Base-by-base conservation (phyloP, 2,888 invertebrate genomes). In the Yponomeuta sedellus region DNA sequence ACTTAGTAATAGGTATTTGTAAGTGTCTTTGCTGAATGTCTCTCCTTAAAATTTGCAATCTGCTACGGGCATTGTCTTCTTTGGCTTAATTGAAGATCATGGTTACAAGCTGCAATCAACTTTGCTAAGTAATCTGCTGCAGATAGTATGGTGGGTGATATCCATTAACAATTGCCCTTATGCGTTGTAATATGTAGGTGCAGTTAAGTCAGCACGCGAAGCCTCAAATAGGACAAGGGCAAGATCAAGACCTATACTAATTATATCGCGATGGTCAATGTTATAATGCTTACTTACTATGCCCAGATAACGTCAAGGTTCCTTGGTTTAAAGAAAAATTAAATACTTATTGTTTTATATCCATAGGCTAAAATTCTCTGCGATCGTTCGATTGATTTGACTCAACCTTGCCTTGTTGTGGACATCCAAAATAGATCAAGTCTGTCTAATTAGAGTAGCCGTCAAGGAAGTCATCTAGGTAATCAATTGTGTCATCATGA, bases 201-300 rank as follows among this genome's bases (percentile, higher is more conserved):
- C 34, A 34, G 34, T 34, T 6, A 52, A 12, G 12, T 52, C 1
- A 2, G 44, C 44, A 52, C 44, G 59, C 22, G 12, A 59, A 59
- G 59, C 59, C 25, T 64, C 10, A 64, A 64, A 64, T 20, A 44
- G 56, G 40, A 44, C 52, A 64, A 52, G 44, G 44, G 16, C 56
- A 64, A 52, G 25, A 52, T 25, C n/a, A 11, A 52, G 25, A 64
- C 16, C 56, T 52, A 16, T 16, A 52, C 10, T 44, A 39, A 25
- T 52, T 52, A 52, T 22, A 59, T 59, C 22, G 25, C 22, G 59
- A 44, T 52, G 68, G 66, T 19, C 66, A 67, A 67, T 67, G 68
- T 67, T 56, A 67, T 61, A 25, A 59, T n/a, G 59, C 66, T 66
- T 62, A 40, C 64, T 39, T 19, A 66, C 56, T 40, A 61, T 34